Conservation (phyloP, 1,140 invertebrate genomes). For the Brachionus manjavacas region DNA sequence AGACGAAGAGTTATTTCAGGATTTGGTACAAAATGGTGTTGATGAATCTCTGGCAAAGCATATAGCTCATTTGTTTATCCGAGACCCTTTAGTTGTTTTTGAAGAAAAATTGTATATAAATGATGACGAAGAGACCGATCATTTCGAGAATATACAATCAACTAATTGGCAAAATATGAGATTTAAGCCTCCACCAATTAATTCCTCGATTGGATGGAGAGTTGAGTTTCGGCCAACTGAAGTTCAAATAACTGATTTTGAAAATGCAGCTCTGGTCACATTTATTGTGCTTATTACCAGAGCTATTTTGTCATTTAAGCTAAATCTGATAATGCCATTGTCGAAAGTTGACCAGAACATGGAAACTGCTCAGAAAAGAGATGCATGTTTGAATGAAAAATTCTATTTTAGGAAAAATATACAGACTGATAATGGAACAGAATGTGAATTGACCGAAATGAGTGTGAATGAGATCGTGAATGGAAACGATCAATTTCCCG, state of each 20-base stretch:
- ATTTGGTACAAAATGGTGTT: conserved; percentile 73
- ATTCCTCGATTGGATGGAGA: conserved; percentile 91
- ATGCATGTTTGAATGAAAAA: conserved; percentile 73
- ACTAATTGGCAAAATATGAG: conserved; percentile 99
- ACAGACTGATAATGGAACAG: neutral
- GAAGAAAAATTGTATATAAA: conserved; percentile 68
- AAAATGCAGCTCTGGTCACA: conserved; percentile 96
- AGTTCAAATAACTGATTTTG: conserved; percentile 77
- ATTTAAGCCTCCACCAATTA: conserved; percentile 83
- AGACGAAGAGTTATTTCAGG: conserved; percentile 74
- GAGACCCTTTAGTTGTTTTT: conserved; percentile 89
- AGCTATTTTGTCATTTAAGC: conserved; percentile 89
- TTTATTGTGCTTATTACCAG: conserved; percentile 94
- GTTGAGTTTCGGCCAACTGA: conserved; percentile 99
- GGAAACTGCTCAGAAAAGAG: conserved; percentile 81
- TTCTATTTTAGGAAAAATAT: conserved; percentile 60
- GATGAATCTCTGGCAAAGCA: conserved; percentile 86
- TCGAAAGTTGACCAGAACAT: conserved; percentile 98
- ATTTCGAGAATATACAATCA: conserved; percentile 83
- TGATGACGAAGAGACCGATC: conserved; percentile 41
- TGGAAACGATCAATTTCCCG: conserved; percentile 75
- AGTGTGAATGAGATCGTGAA: conserved; percentile 94
- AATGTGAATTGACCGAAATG: conserved; percentile 60
- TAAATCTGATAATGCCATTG: conserved; percentile 94
- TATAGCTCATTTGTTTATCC: conserved; percentile 94